A percentile compares a stretch with the other conserved stretches of the same genome.
Conservation (phyloP, 2,113 vertebrate species). For the Cnemophilus loriae region DNA sequence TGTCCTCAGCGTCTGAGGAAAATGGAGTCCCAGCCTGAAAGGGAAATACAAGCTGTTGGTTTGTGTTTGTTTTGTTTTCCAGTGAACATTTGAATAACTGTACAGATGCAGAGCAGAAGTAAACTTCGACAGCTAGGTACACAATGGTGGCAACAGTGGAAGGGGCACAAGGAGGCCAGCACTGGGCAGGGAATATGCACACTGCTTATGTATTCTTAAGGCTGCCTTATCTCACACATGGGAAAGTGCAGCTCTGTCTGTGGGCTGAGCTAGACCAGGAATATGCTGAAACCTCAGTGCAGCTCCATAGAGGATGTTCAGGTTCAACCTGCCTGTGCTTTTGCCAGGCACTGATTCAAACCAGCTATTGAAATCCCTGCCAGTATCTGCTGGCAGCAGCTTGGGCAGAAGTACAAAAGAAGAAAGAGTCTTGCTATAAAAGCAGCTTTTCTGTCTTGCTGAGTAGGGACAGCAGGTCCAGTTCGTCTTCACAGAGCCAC, state of each 20-base stretch:
- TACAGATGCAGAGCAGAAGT: background rate
- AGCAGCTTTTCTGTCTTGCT: background rate
- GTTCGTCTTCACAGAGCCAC: background rate
- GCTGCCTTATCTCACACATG: background rate
- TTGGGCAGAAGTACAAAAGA: background rate
- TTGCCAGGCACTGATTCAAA: background rate
- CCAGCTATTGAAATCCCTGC: constrained; percentile 13
- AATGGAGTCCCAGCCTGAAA: background rate
- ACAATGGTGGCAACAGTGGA: fast-evolving
- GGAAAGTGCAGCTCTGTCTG: background rate
- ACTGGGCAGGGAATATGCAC: background rate
- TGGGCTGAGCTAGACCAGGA: background rate
- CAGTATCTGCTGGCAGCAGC: background rate
- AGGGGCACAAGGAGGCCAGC: background rate
- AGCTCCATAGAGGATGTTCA: background rate
- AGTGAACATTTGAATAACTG: background rate
- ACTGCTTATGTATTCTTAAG: background rate
- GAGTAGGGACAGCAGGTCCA: background rate
- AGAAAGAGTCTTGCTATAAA: background rate
- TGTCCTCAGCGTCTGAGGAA: background rate
- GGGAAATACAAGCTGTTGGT: background rate
- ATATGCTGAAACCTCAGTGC: background rate
- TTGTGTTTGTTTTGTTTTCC: background rate
- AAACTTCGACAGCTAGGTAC: background rate
- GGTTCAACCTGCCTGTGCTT: background rate